Percentiles rank a stretch among this genome's conserved stretches.
phyloP scores from a whole-genome alignment of 2,888 invertebrate species.

The Cynaeus angustus region DNA sequence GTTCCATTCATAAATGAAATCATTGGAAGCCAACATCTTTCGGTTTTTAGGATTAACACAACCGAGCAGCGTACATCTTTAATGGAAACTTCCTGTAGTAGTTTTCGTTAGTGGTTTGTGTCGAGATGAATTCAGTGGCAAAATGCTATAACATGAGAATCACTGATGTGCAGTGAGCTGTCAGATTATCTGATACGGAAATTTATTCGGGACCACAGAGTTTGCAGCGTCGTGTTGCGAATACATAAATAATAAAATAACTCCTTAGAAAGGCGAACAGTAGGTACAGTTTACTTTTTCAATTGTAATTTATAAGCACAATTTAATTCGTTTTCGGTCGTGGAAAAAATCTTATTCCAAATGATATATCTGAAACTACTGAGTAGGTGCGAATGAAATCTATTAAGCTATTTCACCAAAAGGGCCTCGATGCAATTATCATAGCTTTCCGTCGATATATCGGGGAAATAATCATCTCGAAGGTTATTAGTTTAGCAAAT shows the following conservation, averaged over 20 bases:
- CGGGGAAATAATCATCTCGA: slow-evolving; percentile 16
- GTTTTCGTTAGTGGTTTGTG: slow-evolving; percentile 19
- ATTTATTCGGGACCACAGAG: slow-evolving; percentile 54
- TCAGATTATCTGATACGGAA: slow-evolving; percentile 54
- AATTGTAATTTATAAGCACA: slow-evolving; percentile 30
- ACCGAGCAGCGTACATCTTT: slow-evolving; percentile 13
- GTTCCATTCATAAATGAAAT: not conserved
- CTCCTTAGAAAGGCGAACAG: slow-evolving; percentile 45
- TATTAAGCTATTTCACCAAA: no score
- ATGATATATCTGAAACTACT: no score
- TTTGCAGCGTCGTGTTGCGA: slow-evolving; percentile 52
- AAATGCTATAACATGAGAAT: slow-evolving; percentile 49
- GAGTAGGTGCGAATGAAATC: no score
- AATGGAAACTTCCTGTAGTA: slow-evolving; percentile 17
- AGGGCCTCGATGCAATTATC: not conserved
- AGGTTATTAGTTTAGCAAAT: slow-evolving; percentile 20
- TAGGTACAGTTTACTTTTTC: slow-evolving; percentile 29
- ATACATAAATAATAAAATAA: slow-evolving; percentile 55
- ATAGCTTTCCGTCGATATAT: slow-evolving; percentile 2
- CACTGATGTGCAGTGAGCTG: slow-evolving; percentile 52
- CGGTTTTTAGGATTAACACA: not conserved
- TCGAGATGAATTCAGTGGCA: slow-evolving; percentile 20
- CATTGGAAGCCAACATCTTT: not conserved
- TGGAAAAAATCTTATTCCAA: no score
- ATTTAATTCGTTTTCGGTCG: slow-evolving; percentile 10